Percentiles rank a stretch among this genome's conserved stretches.
These are phyloP conservation scores for Sphaeramia orbicularis DNA, from an alignment of 2,797 vertebrate species.

Conservation along the genomic window DNA sequence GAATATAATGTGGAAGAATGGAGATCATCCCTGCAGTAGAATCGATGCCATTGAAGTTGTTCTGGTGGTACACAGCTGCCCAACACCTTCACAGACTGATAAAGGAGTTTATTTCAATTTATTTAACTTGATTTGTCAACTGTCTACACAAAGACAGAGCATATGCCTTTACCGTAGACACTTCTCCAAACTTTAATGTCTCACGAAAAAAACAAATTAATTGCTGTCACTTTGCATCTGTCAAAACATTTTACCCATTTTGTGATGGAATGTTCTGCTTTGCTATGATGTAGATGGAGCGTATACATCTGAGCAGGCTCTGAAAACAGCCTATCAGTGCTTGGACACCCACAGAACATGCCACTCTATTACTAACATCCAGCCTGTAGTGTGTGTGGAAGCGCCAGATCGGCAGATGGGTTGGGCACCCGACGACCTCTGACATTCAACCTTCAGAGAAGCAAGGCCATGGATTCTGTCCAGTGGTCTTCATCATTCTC, in stretches of 20 bases:
- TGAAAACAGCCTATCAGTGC: constrained; percentile 45
- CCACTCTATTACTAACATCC: constrained; percentile 46
- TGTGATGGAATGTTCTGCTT: neutral
- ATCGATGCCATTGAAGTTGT: too few species aligned
- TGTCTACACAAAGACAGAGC: neutral
- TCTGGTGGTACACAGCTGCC: too few species aligned
- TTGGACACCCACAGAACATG: constrained; percentile 61
- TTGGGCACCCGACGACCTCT: constrained; percentile 62
- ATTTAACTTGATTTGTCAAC: too few species aligned
- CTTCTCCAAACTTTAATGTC: constrained; percentile 6
- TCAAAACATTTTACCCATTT: constrained; percentile 30
- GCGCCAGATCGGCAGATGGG: constrained; percentile 72
- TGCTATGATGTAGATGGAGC: constrained; percentile 18
- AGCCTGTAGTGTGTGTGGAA: constrained; percentile 44
- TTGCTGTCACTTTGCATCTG: constrained; percentile 6
- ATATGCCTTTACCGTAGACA: constrained; percentile 7
- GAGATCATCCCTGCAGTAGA: too few species aligned
- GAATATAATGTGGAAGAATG: too few species aligned
- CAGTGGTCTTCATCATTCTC: constrained; percentile 67
- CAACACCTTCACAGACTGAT: too few species aligned
- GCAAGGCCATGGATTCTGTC: constrained; percentile 62
- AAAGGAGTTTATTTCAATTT: too few species aligned
- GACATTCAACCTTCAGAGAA: constrained; percentile 69
- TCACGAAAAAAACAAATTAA: neutral
- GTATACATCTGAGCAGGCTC: constrained; percentile 34